phyloP scores from a whole-genome alignment of 2,888 invertebrate genomes.

The Oeneis ivallda region DNA sequence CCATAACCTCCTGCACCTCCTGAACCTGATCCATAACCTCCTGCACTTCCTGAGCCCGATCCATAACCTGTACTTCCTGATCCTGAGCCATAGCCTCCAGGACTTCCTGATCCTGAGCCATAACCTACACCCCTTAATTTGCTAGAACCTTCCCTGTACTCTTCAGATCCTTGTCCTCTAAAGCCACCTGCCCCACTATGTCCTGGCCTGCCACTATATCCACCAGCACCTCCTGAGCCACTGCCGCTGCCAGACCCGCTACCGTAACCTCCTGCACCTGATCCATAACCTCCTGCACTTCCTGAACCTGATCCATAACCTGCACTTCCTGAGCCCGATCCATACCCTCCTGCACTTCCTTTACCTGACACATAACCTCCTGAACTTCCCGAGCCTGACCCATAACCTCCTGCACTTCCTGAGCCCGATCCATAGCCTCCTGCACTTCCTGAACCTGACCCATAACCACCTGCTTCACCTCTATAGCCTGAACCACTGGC shows the following conservation, averaged over 20 bases:
- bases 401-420: not conserved
- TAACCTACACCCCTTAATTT: too few relatives aligned
- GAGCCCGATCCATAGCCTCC: slow-evolving; percentile 5
- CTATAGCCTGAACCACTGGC: not conserved
- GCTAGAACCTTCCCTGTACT: too few relatives aligned
- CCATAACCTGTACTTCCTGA: not conserved
- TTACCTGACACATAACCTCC: not conserved
- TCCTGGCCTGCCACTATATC: not conserved
- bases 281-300: slow-evolving; percentile 6
- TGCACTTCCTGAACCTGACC: not conserved
- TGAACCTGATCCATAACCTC: slow-evolving; percentile 1
- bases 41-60: not conserved
- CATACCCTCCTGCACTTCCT: not conserved
- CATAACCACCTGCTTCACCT: not conserved
- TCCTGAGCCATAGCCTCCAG: slow-evolving; percentile 6
- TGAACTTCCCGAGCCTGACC: not conserved
- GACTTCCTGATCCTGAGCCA: too few relatives aligned
- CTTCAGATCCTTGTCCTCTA: too few relatives aligned
- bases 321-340: not conserved
- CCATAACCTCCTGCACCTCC: not conserved
- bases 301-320: not conserved
- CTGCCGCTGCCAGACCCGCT: not conserved
- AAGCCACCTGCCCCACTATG: too few relatives aligned
- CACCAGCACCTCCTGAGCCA: not conserved
- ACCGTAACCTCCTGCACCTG: not conserved